These are phyloP conservation scores for Cichladusa arquata DNA, from an alignment of 2,113 vertebrate genomes.

Conservation along the genomic window DNA sequence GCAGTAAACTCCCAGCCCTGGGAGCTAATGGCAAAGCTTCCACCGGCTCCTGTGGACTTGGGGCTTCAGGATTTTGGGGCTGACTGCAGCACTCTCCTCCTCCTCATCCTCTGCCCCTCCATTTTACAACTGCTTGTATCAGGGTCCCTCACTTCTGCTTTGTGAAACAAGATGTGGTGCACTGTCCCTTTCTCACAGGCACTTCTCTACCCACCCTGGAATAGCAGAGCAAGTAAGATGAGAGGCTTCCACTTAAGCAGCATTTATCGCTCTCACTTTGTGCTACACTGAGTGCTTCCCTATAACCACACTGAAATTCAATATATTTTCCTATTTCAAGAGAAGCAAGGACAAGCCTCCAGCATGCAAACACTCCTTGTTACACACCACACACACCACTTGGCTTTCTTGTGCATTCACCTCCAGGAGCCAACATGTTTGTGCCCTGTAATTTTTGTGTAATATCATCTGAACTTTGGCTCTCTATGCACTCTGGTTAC, in stretches of 20 bases:
- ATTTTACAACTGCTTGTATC: neutral
- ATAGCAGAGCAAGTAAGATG: neutral
- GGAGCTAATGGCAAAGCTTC: neutral
- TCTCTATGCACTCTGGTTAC: neutral
- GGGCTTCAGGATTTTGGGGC: neutral
- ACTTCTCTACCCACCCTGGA: neutral
- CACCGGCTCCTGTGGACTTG: rapidly evolving
- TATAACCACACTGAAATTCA: neutral
- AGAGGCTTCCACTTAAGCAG: neutral
- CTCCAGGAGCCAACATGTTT: neutral
- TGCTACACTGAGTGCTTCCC: neutral
- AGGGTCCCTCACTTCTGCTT: neutral
- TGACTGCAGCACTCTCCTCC: neutral
- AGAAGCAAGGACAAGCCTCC: neutral
- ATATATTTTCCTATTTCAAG: neutral
- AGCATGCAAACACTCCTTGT: neutral
- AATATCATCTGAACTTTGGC: neutral
- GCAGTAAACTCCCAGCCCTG: neutral
- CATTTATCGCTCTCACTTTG: neutral
- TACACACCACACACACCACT: neutral
- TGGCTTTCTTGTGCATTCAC: neutral
- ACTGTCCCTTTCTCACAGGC: neutral
- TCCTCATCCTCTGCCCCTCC: neutral
- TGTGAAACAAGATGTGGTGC: neutral
- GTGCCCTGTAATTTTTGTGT: neutral